phyloP scores from a whole-genome alignment of 2,888 invertebrate species.

The Bursaphelenchus okinawaensis region DNA sequence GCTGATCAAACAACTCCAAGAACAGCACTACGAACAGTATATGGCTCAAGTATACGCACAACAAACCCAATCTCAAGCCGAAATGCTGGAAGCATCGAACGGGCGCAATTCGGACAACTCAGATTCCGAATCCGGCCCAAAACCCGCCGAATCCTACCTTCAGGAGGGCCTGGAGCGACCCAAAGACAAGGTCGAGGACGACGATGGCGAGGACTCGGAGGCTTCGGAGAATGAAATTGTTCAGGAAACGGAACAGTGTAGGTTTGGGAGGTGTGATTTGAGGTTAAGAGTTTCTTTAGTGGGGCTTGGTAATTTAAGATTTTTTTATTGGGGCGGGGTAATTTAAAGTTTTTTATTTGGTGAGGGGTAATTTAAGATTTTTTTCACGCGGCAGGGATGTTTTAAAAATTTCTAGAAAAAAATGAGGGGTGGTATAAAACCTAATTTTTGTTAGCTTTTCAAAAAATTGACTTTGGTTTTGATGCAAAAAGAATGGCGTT shows the following conservation, averaged over 20 bases:
- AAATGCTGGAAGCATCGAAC: slow-evolving; percentile 29
- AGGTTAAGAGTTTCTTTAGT: not conserved
- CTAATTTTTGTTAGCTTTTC: not conserved
- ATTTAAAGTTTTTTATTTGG: not conserved
- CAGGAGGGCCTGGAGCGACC: slow-evolving; percentile 27
- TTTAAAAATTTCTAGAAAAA: too few species aligned
- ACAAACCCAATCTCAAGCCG: slow-evolving; percentile 30
- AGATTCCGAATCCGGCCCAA: slow-evolving; percentile 28
- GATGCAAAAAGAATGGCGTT: not conserved
- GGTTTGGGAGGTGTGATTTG: slow-evolving; percentile 25
- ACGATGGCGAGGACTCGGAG: slow-evolving; percentile 53
- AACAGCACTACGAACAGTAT: slow-evolving; percentile 97
- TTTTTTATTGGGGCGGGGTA: not conserved
- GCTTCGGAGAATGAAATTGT: slow-evolving; percentile 57
- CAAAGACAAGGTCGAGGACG: slow-evolving; percentile 43
- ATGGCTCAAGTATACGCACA: slow-evolving; percentile 72
- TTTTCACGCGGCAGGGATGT: too few species aligned
- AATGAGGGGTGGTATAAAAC: too few species aligned
- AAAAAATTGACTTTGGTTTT: not conserved
- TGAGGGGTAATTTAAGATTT: too few species aligned
- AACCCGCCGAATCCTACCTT: slow-evolving; percentile 11
- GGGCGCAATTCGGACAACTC: slow-evolving; percentile 2
- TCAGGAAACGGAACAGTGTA: slow-evolving; percentile 39
- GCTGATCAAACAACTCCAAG: slow-evolving; percentile 86
- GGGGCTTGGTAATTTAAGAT: not conserved